These are phyloP conservation scores for Arctia plantaginis DNA, from an alignment of 2,888 invertebrate genomes.

Conservation along the genomic window DNA sequence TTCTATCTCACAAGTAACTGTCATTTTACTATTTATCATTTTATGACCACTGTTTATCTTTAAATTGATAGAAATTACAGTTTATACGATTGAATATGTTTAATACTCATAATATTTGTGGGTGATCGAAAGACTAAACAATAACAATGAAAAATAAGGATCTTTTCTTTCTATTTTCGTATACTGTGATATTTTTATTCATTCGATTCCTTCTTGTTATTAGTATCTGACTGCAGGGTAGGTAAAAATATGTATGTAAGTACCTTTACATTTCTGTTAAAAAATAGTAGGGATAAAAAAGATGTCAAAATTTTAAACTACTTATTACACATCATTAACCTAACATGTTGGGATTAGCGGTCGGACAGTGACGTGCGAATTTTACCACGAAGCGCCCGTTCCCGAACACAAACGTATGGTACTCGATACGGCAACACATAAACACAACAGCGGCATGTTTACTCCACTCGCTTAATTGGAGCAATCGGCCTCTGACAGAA, in stretches of 20 bases:
- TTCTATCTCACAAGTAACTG: constrained; percentile 32
- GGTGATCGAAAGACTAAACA: neutral
- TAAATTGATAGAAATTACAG: constrained; percentile 8
- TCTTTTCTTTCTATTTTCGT: neutral
- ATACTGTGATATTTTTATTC: neutral
- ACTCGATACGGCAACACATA: constrained; percentile 61
- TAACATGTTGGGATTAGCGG: constrained; percentile 63
- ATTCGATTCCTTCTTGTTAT: neutral
- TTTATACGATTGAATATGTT: neutral
- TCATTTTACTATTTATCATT: constrained; percentile 37
- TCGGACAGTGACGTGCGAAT: constrained; percentile 62
- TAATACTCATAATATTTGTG: neutral
- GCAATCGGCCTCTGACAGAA: constrained; percentile 78
- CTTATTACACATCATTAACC: constrained; percentile 54
- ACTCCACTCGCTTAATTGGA: constrained; percentile 80
- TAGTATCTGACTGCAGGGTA: neutral
- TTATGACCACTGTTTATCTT: constrained; percentile 30
- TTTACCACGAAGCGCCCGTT: constrained; percentile 54
- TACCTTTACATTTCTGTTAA: neutral
- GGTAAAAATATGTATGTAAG: neutral
- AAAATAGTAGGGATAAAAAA: neutral
- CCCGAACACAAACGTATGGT: constrained; percentile 39
- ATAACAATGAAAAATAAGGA: neutral
- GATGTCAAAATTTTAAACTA: neutral
- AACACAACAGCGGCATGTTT: constrained; percentile 76